Base-by-base conservation (phyloP, 2,113 vertebrate genomes). In the Campylomormyrus numenius region DNA sequence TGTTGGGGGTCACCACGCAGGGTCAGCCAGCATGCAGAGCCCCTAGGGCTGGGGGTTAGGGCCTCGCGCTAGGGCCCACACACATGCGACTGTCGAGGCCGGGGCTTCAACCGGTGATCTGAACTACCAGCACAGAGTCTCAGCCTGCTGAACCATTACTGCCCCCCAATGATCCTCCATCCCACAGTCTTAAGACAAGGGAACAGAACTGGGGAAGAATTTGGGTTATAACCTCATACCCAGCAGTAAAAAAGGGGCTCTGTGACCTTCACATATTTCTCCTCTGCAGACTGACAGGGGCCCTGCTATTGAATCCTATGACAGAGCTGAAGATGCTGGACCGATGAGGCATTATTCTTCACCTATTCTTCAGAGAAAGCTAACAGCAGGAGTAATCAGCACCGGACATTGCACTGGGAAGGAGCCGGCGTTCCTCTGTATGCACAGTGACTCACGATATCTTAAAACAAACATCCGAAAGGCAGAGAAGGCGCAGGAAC, bases 381-480 rank as follows among this genome's bases (percentile, higher is more conserved):
- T 45, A n/a, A 85, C 8, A 85, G 35, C 19, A 7, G 21, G 19
- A 85, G 39, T n/a, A 46, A 85, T 48, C 9, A 46, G 42, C 45
- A 21, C 19, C 17, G 45, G 24, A 85, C 74, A 80, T 42, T 42
- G 17, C 35, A 80, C 17, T 35, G 74, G 49, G 53, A 88, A 35
- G 56, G 62, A 13, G 42, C 35, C 7, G 39, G 27, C 9, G 53
- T 58, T 39, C 45, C 5, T 88, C 80, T 85, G 84, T 84, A 45
- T 48, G 39, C 21, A 31, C 88, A 87, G 27, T 53, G 35, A 91
- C 88, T 87, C 31, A 39, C 27, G 50, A 21, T 49, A 90, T 91
- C 89, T 89, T 53, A 87, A 86, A 86, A 89, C 90, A 92, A 93
- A 93, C 91, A 92, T 91, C 86, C 90, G 35, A 80, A 80, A 90